A percentile compares a stretch with the other conserved stretches of the same genome.
Evolutionary conservation across 2,113 vertebrate genomes (phyloP).

Genomic region (Taxidea taxus): DNA sequence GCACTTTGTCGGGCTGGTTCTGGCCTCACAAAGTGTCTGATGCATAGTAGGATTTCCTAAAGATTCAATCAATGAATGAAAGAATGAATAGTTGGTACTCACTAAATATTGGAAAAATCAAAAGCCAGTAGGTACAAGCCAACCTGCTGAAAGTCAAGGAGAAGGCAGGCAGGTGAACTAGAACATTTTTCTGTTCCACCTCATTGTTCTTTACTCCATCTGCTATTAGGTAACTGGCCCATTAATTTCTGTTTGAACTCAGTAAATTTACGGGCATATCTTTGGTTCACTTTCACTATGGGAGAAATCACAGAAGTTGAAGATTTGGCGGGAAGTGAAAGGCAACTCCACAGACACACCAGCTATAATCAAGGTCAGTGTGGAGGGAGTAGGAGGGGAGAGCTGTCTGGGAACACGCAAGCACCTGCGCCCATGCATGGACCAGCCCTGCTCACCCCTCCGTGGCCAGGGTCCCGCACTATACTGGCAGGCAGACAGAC

Average conservation of each 20-base stretch:
- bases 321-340: background rate
- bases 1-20: background rate
- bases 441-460: background rate
- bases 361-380: background rate
- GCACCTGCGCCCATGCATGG: accelerated
- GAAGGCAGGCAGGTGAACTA: background rate
- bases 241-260: background rate
- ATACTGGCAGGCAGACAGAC: accelerated
- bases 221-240: background rate
- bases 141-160: background rate
- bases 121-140: background rate
- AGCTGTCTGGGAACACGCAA: accelerated
- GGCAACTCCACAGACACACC: background rate
- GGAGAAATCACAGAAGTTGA: background rate
- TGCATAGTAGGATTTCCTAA: background rate
- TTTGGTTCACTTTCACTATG: background rate
- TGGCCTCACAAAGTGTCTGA: background rate
- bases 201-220: background rate
- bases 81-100: background rate
- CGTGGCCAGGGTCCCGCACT: background rate
- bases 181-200: background rate
- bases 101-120: background rate
- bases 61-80: background rate
- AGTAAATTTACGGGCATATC: background rate
- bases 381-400: background rate